Evolutionary conservation across 2,113 vertebrate species (phyloP), one percentile per base, ranked within the genome.

Genomic region (Cyprinodon brontotheroides): DNA sequence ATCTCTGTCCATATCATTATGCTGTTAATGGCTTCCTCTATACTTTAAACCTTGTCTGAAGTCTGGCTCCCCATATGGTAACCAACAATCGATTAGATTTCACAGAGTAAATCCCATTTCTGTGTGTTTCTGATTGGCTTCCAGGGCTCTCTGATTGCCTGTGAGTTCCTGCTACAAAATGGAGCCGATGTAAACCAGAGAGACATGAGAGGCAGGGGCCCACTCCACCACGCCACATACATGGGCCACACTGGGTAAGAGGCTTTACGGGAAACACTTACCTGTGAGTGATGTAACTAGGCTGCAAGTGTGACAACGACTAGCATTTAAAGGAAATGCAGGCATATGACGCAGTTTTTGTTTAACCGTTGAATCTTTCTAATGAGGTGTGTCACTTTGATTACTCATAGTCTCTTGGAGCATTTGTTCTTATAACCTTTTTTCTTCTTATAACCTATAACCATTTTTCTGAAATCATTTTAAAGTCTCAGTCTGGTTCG

Each of bases 121-220:
- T 59, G n/a, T 53, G 17, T 22, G 11, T 63, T 12, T 79, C 12
- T 80, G 12, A 66, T 37, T 82, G 43, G 79, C 48, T 74, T 1
- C 65, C 79, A 99, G 98, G 96, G 97, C 41, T 99, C 98, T 10
- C 80, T 99, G 91, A 96, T 98, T 83, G 96, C 97, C 0, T 99
- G 98, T 62, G 98, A 99, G 90, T 99, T 99, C 92, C 92, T 99
- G 78, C 95, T 99, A 29, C 98, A 99, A 93, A 99, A 99, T 11
- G 97, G 96, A 66, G 98, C 98, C 29, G 97, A 99, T 14, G 97
- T 99, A 60, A 99, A 99, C 89, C 96, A 97, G 91, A 94, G 94
- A 82, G 98, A 99, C 72, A 68, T 94, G 74, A 95, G 95, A 43
- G 97, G 98, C 61, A 92, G 96, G 67, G 97, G 97, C 11, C 97